Percentiles rank a stretch among this genome's conserved stretches.
These are phyloP conservation scores for Embiotoca jacksoni DNA, from an alignment of 2,113 vertebrate species.

Conservation along the genomic window DNA sequence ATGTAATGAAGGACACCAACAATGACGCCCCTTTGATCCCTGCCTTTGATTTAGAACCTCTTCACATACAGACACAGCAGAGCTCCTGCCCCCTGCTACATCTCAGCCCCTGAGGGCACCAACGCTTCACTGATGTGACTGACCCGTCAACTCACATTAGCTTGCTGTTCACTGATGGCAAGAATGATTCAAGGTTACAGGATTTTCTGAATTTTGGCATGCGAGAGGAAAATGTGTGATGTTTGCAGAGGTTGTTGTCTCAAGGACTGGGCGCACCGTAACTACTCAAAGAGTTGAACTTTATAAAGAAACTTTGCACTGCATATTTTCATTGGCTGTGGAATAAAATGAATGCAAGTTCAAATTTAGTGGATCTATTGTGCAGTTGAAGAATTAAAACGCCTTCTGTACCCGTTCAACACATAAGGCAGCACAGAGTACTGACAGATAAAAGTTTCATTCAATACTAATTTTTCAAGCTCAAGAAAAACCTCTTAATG, in stretches of 20 bases:
- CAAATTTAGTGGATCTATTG: slow-evolving; percentile 24
- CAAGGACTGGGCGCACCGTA: slow-evolving; percentile 1
- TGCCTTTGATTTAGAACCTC: slow-evolving; percentile 63
- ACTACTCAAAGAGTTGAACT: neutral
- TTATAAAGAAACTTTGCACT: neutral
- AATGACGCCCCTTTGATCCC: slow-evolving; percentile 51
- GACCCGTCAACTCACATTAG: slow-evolving; percentile 73
- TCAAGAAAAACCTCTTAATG: slow-evolving; percentile 34
- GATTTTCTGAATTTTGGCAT: slow-evolving; percentile 46
- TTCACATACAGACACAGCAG: slow-evolving; percentile 28
- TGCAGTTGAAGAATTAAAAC: slow-evolving; percentile 34
- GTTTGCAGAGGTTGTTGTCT: neutral
- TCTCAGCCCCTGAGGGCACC: slow-evolving; percentile 47
- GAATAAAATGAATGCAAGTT: slow-evolving; percentile 12
- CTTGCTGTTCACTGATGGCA: slow-evolving; percentile 54
- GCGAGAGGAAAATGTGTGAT: slow-evolving; percentile 32
- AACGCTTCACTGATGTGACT: slow-evolving; percentile 52
- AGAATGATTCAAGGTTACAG: slow-evolving; percentile 64
- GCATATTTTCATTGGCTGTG: neutral
- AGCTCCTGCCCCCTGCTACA: slow-evolving; percentile 23
- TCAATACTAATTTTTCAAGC: slow-evolving; percentile 24
- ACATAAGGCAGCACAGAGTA: slow-evolving; percentile 10
- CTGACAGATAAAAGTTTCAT: slow-evolving; percentile 33
- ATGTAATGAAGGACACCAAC: slow-evolving; percentile 56
- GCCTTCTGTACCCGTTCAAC: neutral